Evolutionary conservation across 2,797 vertebrate genomes (phyloP), one percentile per base, ranked within the genome.

Genomic region (Enteromius radiatus): DNA sequence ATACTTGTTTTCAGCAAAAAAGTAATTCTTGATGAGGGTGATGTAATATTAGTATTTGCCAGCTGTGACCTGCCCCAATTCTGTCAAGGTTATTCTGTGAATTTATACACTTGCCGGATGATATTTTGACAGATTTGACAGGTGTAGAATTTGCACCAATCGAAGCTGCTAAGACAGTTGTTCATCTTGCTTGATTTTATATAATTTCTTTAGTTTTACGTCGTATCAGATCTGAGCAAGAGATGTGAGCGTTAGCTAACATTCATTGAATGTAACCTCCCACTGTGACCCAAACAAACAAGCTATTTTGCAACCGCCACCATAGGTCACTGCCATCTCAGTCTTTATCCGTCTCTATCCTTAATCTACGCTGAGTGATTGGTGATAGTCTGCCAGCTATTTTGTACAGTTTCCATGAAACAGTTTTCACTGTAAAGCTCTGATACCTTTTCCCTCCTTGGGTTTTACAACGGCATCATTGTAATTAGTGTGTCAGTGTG

Each of bases 401-500:
- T 70, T 45, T 71, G 41, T 38, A 59, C 2, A 7, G 12, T 80
- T 79, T 79, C 49, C 78, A 79, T 21, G 5, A 52, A 52, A 52
- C 49, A 2, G 54, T 23, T 70, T 70, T 38, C 52, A 80, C 12
- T 41, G 19, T 73, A 31, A 47, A n/a, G 33, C 1, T 47, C 14
- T 71, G 21, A 64, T 31, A 11, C 3, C 10, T 52, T 43, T 74
- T 38, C n/a, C 31, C 49, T 56, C 36, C 7, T 10, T 26, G 26
- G n/a, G 41, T 14, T n/a, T 14, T 88, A 84, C 45, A 82, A 82
- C 73, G 70, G 77, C 77, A 38, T 61, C 21, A 56, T 21, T 75
- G 64, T 84, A 84, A 86, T 84, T 81, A 71, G 56, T 21, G 17
- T 70, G n/a, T 85, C 69, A 67, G 71, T 74, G 82, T 64, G 61